Percentiles rank a stretch among this genome's conserved stretches.
phyloP scores from a whole-genome alignment of 2,797 vertebrate species.

The Erithacus rubecula region DNA sequence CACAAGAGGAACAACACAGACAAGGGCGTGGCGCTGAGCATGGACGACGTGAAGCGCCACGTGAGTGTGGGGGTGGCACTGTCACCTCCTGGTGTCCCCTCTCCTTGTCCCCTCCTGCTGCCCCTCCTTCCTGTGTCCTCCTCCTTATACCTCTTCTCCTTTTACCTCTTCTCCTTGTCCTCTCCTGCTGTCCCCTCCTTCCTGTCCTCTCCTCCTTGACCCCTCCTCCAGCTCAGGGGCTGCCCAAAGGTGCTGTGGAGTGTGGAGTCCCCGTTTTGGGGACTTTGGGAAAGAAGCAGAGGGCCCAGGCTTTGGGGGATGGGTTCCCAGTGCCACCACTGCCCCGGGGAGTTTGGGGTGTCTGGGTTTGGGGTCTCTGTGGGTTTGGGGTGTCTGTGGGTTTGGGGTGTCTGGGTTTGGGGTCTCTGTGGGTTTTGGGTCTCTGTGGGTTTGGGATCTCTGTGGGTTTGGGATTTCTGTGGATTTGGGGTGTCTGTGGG shows the following conservation, averaged over 20 bases:
- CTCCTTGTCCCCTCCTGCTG: not conserved
- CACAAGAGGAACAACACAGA: conserved; percentile 94
- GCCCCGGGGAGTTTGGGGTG: too few relatives aligned
- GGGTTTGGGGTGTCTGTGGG: too few relatives aligned
- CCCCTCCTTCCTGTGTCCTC: too few relatives aligned
- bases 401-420: too few relatives aligned
- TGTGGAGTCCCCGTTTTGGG: accelerated
- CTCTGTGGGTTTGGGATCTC: too few relatives aligned
- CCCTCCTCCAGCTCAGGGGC: not conserved
- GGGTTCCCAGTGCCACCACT: too few relatives aligned
- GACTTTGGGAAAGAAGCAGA: not conserved
- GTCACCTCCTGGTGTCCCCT: not conserved
- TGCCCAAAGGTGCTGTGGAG: accelerated
- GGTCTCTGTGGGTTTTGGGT: too few relatives aligned
- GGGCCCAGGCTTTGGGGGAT: accelerated
- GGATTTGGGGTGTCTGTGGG: too few relatives aligned
- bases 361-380: too few relatives aligned
- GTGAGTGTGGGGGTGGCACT: conserved; percentile 74
- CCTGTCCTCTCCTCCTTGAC: too few relatives aligned
- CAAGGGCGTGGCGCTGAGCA: conserved; percentile 92
- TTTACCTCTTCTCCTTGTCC: too few relatives aligned
- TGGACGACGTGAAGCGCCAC: conserved; percentile 97
- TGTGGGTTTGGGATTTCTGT: too few relatives aligned
- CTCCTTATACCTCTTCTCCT: not conserved
- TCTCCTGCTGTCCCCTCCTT: not conserved